Percentiles rank a stretch among this genome's conserved stretches.
phyloP scores from a whole-genome alignment of 92 coral and sea anemone genomes.

The Montipora capitata region DNA sequence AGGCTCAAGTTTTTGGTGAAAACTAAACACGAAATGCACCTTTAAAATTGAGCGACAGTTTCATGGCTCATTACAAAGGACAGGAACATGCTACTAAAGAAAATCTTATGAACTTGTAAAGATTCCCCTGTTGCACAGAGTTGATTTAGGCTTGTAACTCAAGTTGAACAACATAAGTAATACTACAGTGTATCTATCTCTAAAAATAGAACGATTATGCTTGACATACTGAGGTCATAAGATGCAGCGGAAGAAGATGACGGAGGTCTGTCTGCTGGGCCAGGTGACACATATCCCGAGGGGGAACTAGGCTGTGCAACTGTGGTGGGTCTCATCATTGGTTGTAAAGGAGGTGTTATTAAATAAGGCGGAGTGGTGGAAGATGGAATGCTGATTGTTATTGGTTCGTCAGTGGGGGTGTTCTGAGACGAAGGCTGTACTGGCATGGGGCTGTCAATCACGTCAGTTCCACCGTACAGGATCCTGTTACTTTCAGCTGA shows the following conservation, averaged over 20 bases:
- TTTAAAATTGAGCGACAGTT: no score
- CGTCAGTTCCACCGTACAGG: slow-evolving; percentile 64
- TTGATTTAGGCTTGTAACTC: no score
- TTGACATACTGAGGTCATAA: slow-evolving; percentile 54
- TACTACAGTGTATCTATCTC: no score
- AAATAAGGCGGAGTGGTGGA: slow-evolving; percentile 19
- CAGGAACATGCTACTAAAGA: no score
- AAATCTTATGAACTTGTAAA: no score
- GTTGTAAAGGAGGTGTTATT: slow-evolving; percentile 32
- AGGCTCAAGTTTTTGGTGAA: no score
- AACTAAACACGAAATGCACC: no score
- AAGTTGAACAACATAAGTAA: no score
- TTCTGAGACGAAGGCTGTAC: slow-evolving; percentile 40
- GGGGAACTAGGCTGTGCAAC: slow-evolving; percentile 64
- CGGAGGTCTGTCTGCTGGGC: slow-evolving; percentile 50
- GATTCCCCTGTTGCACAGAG: no score
- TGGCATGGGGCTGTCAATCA: slow-evolving; percentile 65
- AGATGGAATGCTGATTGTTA: slow-evolving; percentile 69
- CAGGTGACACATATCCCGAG: slow-evolving; percentile 43
- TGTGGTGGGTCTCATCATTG: slow-evolving; percentile 59
- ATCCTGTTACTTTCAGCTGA: slow-evolving; percentile 74
- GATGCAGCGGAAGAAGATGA: slow-evolving; percentile 49
- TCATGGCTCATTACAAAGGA: no score
- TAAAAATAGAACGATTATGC: no score
- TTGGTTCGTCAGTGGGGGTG: slow-evolving; percentile 58